Base-by-base conservation (phyloP, 2,113 vertebrate genomes). In the Peucedramus taeniatus region DNA sequence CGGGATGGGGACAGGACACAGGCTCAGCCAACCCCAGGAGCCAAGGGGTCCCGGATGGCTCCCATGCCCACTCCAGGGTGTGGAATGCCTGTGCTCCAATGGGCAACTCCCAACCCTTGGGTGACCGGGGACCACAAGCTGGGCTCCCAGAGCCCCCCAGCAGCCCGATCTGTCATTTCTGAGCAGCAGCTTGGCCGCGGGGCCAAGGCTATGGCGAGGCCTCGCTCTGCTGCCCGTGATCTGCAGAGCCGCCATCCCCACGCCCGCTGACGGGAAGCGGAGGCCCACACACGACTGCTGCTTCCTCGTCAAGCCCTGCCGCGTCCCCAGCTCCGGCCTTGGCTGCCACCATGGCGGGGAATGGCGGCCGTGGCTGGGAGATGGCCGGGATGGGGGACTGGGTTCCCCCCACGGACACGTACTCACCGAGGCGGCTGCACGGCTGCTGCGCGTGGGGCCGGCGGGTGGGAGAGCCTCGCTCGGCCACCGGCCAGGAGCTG, bases 371-470 rank as follows among this genome's bases (percentile, higher is more conserved):
- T 0, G 49, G 40, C 44, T 2, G 33, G 76, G 45, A 51, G 37
- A 12, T 0, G 37, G 60, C 60, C 7, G 14, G 90, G 87, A 33
- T 0, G 9, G 14, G 35, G 9, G 8, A 8, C 39, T 9, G 1
- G 14, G 56, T 9, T 84, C 66, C 68, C 80, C 86, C 76, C 80
- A 40, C 5, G 0, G 59, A 28, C 74, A 14, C 9, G 5, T 96
- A 97, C 96, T 97, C 95, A 97, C 96, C 63, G 4, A 65, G 78
- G 78, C 23, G 10, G 59, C 82, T 63, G n/a, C 33, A 19, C 49
- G 50, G 54, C 87, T 57, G 23, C 90, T 69, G 89, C 4, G 28
- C 6, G 77, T 72, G 85, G 90, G 93, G 82, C 85, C 14, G 30
- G 84, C 0, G 66, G 30, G 15, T 47, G 71, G 86, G 44, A 86